phyloP scores from a whole-genome alignment of 2,797 vertebrate genomes.

The Alectoris magna region DNA sequence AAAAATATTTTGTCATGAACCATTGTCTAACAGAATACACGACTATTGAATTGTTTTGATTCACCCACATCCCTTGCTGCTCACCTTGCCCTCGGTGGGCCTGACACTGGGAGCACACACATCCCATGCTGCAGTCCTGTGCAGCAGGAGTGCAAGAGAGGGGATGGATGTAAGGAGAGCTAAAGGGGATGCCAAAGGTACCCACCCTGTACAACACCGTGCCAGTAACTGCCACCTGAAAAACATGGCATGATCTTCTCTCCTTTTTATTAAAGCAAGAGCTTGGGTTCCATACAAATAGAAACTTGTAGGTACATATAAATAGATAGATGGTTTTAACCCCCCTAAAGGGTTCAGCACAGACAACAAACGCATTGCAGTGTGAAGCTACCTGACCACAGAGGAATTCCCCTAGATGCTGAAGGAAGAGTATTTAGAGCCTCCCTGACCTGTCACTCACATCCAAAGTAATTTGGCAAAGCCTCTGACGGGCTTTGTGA shows the following conservation, averaged over 20 bases:
- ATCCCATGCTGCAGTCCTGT: fast-evolving
- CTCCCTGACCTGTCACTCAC: not conserved
- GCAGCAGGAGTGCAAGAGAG: fast-evolving
- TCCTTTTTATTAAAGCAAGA: not conserved
- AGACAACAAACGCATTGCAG: not conserved
- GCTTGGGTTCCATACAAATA: not conserved
- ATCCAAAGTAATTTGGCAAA: not conserved
- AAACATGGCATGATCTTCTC: not conserved
- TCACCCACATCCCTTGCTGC: fast-evolving
- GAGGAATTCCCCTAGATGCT: not conserved
- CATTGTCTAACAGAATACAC: not conserved
- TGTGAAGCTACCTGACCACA: not conserved
- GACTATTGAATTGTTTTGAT: not conserved
- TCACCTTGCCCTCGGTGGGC: not conserved
- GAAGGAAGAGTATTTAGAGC: not conserved
- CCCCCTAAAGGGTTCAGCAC: not conserved
- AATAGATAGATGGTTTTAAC: not conserved
- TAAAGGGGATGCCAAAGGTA: not conserved
- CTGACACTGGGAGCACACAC: fast-evolving
- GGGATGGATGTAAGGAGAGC: not conserved
- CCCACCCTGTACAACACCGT: not conserved
- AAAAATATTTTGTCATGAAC: not conserved
- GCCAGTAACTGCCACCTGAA: not conserved
- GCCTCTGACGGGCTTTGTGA: not conserved
- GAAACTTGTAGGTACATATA: not conserved